phyloP scores from a whole-genome alignment of 64 coral and sea anemone genomes.

The Actinia equina region DNA sequence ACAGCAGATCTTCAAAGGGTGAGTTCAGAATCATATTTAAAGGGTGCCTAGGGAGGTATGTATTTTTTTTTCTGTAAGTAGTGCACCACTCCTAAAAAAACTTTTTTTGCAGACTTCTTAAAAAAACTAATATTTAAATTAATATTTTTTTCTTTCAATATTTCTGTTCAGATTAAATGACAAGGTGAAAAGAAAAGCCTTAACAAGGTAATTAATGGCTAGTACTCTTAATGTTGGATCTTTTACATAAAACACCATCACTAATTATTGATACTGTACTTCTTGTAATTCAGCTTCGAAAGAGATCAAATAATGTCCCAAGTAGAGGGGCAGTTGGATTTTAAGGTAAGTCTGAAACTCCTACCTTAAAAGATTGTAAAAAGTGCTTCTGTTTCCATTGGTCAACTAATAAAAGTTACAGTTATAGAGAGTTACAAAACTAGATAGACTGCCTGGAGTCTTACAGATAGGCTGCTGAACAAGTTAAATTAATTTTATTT shows the following conservation, averaged over 20 bases:
- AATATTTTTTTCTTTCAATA: neutral
- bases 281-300: slow-evolving; percentile 70
- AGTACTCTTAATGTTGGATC: too few relatives aligned
- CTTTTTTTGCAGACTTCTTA: too few relatives aligned
- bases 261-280: neutral
- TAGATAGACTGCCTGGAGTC: too few relatives aligned
- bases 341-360: slow-evolving; percentile 29
- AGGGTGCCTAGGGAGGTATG: too few relatives aligned
- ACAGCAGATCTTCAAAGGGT: slow-evolving; percentile 61
- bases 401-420: too few relatives aligned
- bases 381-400: too few relatives aligned
- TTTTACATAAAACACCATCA: neutral
- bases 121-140: too few relatives aligned
- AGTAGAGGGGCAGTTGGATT: slow-evolving; percentile 84
- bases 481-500: neutral
- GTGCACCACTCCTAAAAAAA: too few relatives aligned
- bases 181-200: slow-evolving; percentile 88
- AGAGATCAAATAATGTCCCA: slow-evolving; percentile 73
- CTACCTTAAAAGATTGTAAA: too few relatives aligned
- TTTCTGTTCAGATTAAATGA: slow-evolving; percentile 59
- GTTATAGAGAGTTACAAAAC: too few relatives aligned
- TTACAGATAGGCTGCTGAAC: too few relatives aligned
- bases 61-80: too few relatives aligned
- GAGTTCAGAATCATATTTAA: neutral
- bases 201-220: slow-evolving; percentile 66